These are phyloP conservation scores for Choloepus hoffmanni DNA, from an alignment of 2,113 vertebrate genomes.

Conservation along the genomic window DNA sequence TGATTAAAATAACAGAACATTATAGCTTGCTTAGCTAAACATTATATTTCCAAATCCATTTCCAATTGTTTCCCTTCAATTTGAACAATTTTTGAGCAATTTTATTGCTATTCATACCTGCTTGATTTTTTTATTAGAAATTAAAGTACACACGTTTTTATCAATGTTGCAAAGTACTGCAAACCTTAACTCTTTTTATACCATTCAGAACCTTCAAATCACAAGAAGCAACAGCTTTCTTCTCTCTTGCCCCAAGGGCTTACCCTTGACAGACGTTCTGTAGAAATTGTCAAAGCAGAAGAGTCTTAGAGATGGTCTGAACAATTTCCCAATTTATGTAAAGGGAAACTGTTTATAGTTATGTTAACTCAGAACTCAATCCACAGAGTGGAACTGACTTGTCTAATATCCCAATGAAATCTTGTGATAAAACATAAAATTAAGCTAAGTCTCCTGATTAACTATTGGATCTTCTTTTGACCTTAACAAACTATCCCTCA, in stretches of 20 bases:
- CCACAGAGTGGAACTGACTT: neutral
- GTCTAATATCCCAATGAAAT: neutral
- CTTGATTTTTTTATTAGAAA: slow-evolving; percentile 87
- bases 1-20: slow-evolving; percentile 89
- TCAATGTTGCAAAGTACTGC: slow-evolving; percentile 73
- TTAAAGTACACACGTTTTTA: slow-evolving; percentile 85
- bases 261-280: neutral
- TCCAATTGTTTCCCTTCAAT: slow-evolving; percentile 89
- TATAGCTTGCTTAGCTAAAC: slow-evolving; percentile 89
- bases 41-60: slow-evolving; percentile 88
- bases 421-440: neutral
- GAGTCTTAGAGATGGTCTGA: neutral
- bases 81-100: slow-evolving; percentile 88
- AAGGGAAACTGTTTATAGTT: neutral
- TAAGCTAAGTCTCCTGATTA: neutral
- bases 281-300: neutral
- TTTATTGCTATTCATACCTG: slow-evolving; percentile 89
- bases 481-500: neutral
- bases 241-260: neutral
- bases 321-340: neutral
- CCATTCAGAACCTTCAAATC: neutral
- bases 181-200: slow-evolving; percentile 82
- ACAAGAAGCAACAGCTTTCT: neutral
- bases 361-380: neutral
- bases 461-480: neutral